Base-by-base conservation (phyloP, 2,888 invertebrate species). In the Clusia tigrina region DNA sequence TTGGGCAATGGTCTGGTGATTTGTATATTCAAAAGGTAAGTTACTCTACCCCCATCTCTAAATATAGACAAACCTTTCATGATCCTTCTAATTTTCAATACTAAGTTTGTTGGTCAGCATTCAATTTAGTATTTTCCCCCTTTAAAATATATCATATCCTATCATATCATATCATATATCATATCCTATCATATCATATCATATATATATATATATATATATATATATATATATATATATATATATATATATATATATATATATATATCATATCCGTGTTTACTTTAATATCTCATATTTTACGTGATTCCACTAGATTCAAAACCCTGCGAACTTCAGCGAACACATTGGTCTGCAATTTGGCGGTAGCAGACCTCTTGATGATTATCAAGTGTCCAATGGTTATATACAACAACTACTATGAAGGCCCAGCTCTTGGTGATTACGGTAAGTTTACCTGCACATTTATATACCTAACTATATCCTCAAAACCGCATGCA, bases 311-410 rank as follows among this genome's bases (percentile, higher is more conserved):
- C 32, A 42, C 6, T 52, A 92, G 92, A 77, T 90, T 89, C 78
- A 89, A 89, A 69, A 86, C 89, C 1, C 83, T 93, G 60, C 86
- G 91, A 38, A 91, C 91, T 9, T 89, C 91, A 2, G 91, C 91
- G 23, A 92, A 92, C 79, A 89, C 89, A 55, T 83, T 93, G 54
- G 89, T 92, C 23, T 87, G 90, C 58, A 93, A 92, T 81, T 85
- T 93, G 73, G 92, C 92, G 2, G 83, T 91, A 51, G 91, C 91
- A 71, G 93, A 93, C 81, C 88, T 90, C 68, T 73, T 90, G 24
- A 90, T 92, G 89, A 85, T 91, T 68, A 84, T 87, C 58, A 90
- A 91, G 83, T 89, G 90, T 61, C 91, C 91, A 0, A 85, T 92
- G 63, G 91, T 91, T 74, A 88, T 91, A 60, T 90, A 90, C 82